Evolutionary conservation across 2,797 vertebrate species (phyloP), one percentile per base, ranked within the genome.

Genomic region (Cynopterus sphinx): DNA sequence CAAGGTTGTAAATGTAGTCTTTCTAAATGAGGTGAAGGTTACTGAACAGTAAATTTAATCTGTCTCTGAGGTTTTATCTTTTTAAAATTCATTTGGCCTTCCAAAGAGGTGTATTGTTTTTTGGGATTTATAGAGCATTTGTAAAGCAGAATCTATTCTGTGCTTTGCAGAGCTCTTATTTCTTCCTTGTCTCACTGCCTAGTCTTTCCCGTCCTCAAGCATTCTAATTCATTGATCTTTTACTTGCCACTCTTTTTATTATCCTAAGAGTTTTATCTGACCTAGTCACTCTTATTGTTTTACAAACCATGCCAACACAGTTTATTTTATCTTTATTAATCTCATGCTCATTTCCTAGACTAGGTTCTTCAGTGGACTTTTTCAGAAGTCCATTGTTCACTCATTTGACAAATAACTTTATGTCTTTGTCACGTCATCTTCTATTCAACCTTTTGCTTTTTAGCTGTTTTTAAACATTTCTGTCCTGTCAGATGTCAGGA

Each of bases 21-120:
- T 96, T 94, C 90, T 92, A 43, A 71, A 88, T 46, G 90, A 95
- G 70, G 85, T 49, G 79, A 75, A 16, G 36, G 84, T 92, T 88
- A 36, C 85, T 63, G 59, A 92, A 85, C 90, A 81, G 73, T 93
- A 87, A 75, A 83, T 79, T 86, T 94, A 83, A 89, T 74, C 65
- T 83, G 36, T 55, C 87, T 93, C 90, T 49, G 75, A 90, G 73
- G 68, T 90, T 95, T 97, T 93, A 53, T 78, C 93, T 71, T 87
- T 92, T 77, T 67, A 41, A 81, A 90, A 59, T 85, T 82, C 26
- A 85, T 82, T 91, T 96, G 94, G 67, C 43, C 53, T 96, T 91
- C 65, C 71, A 63, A 59, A 84, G 63, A 55, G 10, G 13, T 63
- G 6, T 43, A 22, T 57, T 68, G 57, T 65, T 92, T 82, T 85